Conservation (phyloP, 2,797 vertebrate genomes). For the Clarias platycephalus region DNA sequence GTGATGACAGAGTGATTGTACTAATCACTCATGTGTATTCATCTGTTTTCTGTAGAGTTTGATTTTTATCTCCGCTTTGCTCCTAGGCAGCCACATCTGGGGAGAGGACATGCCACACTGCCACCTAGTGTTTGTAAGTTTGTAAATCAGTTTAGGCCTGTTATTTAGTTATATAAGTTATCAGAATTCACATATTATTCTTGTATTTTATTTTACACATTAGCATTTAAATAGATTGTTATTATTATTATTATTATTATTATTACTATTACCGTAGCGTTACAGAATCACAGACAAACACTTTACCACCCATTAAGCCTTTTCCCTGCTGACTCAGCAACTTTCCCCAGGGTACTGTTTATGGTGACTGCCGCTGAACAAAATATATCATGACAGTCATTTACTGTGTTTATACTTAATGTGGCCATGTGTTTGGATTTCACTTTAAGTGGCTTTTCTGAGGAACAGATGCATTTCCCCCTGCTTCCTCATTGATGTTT, state of each 20-base stretch:
- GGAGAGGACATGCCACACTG: conserved; percentile 10
- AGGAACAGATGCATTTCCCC: conserved; percentile 25
- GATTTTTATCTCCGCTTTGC: conserved; percentile 17
- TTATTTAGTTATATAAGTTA: neutral
- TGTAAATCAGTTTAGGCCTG: neutral
- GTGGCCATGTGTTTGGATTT: conserved; percentile 28
- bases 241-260: neutral
- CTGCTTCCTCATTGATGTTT: conserved; percentile 28
- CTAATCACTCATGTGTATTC: conserved; percentile 32
- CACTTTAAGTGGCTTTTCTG: conserved; percentile 27
- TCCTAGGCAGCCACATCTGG: neutral
- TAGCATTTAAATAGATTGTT: neutral
- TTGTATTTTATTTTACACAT: neutral
- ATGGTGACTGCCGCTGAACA: conserved; percentile 6
- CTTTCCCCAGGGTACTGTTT: conserved; percentile 16
- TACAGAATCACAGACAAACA: conserved; percentile 1
- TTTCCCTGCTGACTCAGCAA: conserved; percentile 10
- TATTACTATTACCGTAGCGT: too few relatives aligned
- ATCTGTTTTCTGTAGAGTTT: conserved; percentile 38
- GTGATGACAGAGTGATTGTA: conserved; percentile 39
- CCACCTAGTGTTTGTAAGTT: conserved; percentile 22
- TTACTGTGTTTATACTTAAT: conserved; percentile 44
- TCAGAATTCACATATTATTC: neutral
- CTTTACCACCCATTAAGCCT: neutral
- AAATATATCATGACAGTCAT: conserved; percentile 16